A percentile compares a stretch with the other conserved stretches of the same genome.
Evolutionary conservation across 2,888 invertebrate species (phyloP).

Genomic region (Theretra japonica): DNA sequence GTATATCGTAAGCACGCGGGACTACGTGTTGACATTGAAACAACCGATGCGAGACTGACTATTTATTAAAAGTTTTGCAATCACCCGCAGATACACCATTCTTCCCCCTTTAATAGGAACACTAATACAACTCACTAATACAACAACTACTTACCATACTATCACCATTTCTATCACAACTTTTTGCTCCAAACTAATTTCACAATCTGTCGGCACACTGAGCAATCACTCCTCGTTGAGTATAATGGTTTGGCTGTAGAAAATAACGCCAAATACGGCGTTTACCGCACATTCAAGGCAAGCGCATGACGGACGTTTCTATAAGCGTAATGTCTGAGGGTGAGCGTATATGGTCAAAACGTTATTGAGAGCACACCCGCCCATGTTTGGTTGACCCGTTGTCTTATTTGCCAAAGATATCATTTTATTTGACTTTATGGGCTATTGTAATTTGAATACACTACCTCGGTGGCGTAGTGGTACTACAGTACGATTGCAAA

Average conservation of each 20-base stretch:
- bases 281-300: slow-evolving; percentile 27
- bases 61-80: no score
- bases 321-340: slow-evolving; percentile 10
- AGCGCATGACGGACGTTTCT: slow-evolving; percentile 29
- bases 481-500: no score
- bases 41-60: no score
- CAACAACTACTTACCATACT: no score
- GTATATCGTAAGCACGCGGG: no score
- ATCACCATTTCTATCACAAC: background rate
- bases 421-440: background rate
- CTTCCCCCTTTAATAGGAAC: no score
- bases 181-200: background rate
- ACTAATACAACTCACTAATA: no score
- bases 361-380: slow-evolving; percentile 1
- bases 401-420: slow-evolving; percentile 25
- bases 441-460: background rate
- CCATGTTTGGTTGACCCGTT: background rate
- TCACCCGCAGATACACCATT: no score
- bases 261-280: slow-evolving; percentile 27
- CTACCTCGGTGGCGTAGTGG: no score
- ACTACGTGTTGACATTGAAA: no score
- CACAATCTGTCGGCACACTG: slow-evolving; percentile 4
- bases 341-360: slow-evolving; percentile 28
- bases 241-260: slow-evolving; percentile 8
- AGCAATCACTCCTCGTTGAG: background rate